Percentiles rank a stretch among this genome's conserved stretches.
phyloP scores from a whole-genome alignment of 2,888 invertebrate species.

The Drosophila acutilabella region DNA sequence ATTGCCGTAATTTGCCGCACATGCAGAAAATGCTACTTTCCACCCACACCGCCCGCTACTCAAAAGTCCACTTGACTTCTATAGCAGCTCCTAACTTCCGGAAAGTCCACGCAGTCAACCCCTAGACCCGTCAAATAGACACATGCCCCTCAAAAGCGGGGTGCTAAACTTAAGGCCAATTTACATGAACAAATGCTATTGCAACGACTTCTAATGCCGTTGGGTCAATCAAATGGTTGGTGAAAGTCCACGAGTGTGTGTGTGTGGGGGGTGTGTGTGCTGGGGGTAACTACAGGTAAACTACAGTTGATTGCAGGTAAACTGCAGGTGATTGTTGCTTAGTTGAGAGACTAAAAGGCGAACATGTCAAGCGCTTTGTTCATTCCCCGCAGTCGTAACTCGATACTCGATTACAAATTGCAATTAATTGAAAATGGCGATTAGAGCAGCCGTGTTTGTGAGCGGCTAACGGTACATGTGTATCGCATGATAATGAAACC shows the following conservation, averaged over 20 bases:
- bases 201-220: constrained; percentile 80
- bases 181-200: constrained; percentile 84
- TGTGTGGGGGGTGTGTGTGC: constrained; percentile 4
- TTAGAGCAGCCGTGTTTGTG: constrained; percentile 62
- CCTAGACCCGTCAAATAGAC: constrained; percentile 1
- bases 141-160: constrained; percentile 4
- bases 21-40: constrained; percentile 21
- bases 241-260: constrained; percentile 13
- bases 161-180: constrained; percentile 81
- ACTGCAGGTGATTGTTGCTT: constrained; percentile 14
- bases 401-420: constrained; percentile 82
- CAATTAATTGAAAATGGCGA: constrained; percentile 82
- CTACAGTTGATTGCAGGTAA: constrained; percentile 25
- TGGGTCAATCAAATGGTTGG: constrained; percentile 79
- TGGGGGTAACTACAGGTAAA: constrained; percentile 44
- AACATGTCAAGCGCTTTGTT: constrained; percentile 56
- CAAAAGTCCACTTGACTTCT: background rate
- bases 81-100: constrained; percentile 28
- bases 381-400: constrained; percentile 62
- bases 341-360: constrained; percentile 19
- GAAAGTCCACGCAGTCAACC: constrained; percentile 26
- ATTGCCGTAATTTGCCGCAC: constrained; percentile 69
- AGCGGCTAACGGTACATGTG: constrained; percentile 36
- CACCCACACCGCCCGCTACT: background rate
- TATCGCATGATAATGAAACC: constrained; percentile 13